Base-by-base conservation (phyloP, 2,797 vertebrate species). In the Rhinichthys osculus region DNA sequence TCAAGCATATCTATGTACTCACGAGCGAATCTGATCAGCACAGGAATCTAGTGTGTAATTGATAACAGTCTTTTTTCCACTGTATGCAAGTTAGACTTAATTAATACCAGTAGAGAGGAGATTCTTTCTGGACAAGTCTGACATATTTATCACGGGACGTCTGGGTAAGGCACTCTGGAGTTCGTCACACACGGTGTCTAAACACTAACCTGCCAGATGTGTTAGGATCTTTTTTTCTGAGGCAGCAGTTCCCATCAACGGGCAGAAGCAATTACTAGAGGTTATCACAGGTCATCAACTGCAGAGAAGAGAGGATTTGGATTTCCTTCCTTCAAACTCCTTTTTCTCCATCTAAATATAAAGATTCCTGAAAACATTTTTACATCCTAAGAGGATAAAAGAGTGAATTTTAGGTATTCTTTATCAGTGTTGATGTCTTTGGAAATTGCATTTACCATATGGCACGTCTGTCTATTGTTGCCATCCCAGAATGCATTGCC, bases 201-300 rank as follows among this genome's bases (percentile, higher is more conserved):
- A 97, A 96, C 95, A 95, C 95, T 94, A 94, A 90, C 91, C 95
- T 95, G 96, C 97, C 97, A 97, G 95, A 96, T 95, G 96, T 81
- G 30, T 59, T 78, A 82, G 47, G 81, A 76, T 73, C 73, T 84
- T 69, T 95, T 95, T 95, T 95, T 94, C 67, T 8, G 70, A 85
- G 70, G 78, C 78, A 96, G 95, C 94, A 94, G 93, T 96, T 96
- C 95, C 96, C 95, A 95, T 95, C 88, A 94, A 93, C 94, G 93
- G 93, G 95, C 95, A 94, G 95, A 95, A 96, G 95, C 96, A 96
- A 96, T 97, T 95, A 96, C 94, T 91, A 95, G 93, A 93, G 98
- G 98, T 99, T 99, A 99, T 99, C 98, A 96, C 91, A 93, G 97
- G 96, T 95, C 97, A 99, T 98, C 96, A 92, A 94, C 93, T 93